Evolutionary conservation across 2,113 vertebrate species (phyloP).

Genomic region (Trogon surrucura): DNA sequence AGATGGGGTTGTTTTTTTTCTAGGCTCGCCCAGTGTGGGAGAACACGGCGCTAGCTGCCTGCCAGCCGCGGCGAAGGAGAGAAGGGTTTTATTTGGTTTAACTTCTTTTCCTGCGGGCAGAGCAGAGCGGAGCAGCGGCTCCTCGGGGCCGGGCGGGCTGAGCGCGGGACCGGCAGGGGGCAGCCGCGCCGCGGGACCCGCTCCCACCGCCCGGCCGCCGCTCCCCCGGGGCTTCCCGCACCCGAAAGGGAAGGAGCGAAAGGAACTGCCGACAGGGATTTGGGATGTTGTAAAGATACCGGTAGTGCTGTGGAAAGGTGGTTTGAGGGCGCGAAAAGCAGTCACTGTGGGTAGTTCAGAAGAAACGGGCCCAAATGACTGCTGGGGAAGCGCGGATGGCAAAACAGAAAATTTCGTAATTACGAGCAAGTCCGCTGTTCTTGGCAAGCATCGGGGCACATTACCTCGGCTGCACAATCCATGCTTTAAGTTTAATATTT

Average conservation of each 20-base stretch:
- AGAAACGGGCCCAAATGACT: not conserved
- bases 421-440: not conserved
- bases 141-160: too few species aligned
- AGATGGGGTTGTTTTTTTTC: not conserved
- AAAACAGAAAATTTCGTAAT: not conserved
- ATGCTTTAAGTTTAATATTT: not conserved
- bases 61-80: not conserved
- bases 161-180: too few species aligned
- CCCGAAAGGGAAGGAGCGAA: too few species aligned
- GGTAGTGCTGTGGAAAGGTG: not conserved
- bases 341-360: not conserved
- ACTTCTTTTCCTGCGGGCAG: too few species aligned
- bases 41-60: accelerated
- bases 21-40: accelerated
- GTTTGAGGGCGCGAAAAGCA: not conserved
- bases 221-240: too few species aligned
- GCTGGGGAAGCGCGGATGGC: not conserved
- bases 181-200: too few species aligned
- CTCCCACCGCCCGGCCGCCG: too few species aligned
- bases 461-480: not conserved
- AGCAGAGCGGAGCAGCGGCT: too few species aligned
- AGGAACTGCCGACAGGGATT: too few species aligned
- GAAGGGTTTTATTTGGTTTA: not conserved
- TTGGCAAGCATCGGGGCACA: not conserved
- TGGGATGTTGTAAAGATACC: too few species aligned